Base-by-base conservation (phyloP, 2,797 vertebrate genomes). In the Etheostoma nigrum region DNA sequence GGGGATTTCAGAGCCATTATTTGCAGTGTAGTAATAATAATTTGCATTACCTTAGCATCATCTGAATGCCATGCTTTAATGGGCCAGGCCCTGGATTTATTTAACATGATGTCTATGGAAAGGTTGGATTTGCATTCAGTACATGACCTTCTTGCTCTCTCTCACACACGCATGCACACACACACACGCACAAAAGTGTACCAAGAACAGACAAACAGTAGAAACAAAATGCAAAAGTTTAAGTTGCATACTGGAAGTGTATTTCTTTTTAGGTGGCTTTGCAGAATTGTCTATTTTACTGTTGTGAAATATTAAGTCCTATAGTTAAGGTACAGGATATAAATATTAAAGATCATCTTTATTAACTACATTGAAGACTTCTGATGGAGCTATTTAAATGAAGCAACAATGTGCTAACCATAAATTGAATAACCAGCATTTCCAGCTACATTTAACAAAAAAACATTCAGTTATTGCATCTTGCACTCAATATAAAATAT, bases 111-210 rank as follows among this genome's bases (percentile, higher is more conserved):
- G 36, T 73, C 59, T 57, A 53, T 53, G 62, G 51, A 75, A 86
- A 86, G 82, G 86, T 88, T 78, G 67, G 27, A 85, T 88, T 84
- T 72, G 67, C 80, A 86, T 86, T 61, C 19, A 54, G 53, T 36
- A 59, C 59, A 9, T 81, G 74, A 68, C 80, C 74, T 82, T 82
- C 13, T 44, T 10, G 21, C 6, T 33, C 36, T 40, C 10, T 40
- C 33, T 0, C 9, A 3, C 36, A 3, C 36, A 36, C 33, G 9
- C 33, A 9, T 1, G 8, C 8, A 36, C 33, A 10, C 33, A 36
- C 36, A 40, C 36, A 3, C 36, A 40, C 9, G 3, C 36, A 44
- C 42, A 15, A 12, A 64, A 25, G 60, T 40, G 10, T 40, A 69
- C 21, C 18, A 42, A 48, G 25, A 44, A 13, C 10, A 25, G 42